phyloP scores from a whole-genome alignment of 2,797 vertebrate genomes.

The Microhierax caerulescens region DNA sequence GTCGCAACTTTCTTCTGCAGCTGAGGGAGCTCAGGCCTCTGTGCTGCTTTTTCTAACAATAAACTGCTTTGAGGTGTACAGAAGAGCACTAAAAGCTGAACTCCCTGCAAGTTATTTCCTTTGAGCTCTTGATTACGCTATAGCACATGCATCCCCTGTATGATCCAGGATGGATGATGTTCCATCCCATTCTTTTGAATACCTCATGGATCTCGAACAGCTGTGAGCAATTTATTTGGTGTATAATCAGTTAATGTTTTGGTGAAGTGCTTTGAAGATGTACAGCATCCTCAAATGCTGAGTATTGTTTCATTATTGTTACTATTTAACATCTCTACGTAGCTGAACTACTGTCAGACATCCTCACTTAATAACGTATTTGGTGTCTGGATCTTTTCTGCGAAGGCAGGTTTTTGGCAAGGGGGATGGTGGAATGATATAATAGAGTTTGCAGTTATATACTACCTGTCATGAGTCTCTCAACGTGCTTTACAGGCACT shows the following conservation, averaged over 20 bases:
- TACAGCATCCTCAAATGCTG: background rate
- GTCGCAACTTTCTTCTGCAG: background rate
- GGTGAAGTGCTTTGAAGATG: constrained; percentile 44
- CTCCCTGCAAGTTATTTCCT: constrained; percentile 8
- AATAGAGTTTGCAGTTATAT: background rate
- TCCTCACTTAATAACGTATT: background rate
- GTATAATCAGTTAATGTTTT: constrained; percentile 13
- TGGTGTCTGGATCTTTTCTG: constrained; percentile 33
- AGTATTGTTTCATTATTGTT: constrained; percentile 8
- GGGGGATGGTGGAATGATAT: background rate
- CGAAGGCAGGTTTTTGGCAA: constrained; percentile 39
- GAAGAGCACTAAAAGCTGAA: background rate
- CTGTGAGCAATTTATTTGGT: constrained; percentile 14
- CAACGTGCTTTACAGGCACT: background rate
- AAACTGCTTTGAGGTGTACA: background rate
- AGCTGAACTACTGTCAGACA: constrained; percentile 47
- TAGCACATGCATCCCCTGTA: background rate
- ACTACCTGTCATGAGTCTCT: constrained; percentile 23
- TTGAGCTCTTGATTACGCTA: background rate
- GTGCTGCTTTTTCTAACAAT: background rate
- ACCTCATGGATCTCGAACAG: constrained; percentile 6
- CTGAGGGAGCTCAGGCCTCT: background rate
- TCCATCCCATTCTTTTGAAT: background rate
- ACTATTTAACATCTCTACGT: constrained; percentile 21
- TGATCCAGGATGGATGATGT: constrained; percentile 1